Evolutionary conservation across 2,888 invertebrate genomes (phyloP).

Genomic region (Cinara cedri): DNA sequence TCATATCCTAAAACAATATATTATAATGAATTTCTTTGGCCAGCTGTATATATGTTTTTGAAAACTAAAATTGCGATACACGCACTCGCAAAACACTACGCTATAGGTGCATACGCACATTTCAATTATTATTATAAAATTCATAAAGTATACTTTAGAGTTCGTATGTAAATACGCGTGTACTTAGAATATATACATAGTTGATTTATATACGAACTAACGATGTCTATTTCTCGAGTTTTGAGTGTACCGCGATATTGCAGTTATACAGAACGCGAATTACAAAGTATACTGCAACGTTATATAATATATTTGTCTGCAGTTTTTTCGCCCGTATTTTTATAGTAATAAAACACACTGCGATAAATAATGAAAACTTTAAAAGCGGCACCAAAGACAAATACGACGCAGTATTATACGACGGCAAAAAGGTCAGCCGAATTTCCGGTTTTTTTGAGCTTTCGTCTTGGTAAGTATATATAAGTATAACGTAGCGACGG

Average conservation of each 20-base stretch:
- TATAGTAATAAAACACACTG: constrained; percentile 1
- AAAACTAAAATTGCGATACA: no score
- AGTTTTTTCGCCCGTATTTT: not conserved
- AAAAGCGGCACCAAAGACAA: not conserved
- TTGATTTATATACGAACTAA: constrained; percentile 15
- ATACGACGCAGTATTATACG: not conserved
- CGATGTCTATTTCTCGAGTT: constrained; percentile 2
- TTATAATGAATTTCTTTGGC: no score
- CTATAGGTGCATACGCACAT: no score
- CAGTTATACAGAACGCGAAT: not conserved
- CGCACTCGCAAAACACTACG: no score
- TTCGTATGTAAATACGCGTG: no score
- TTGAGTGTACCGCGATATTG: not conserved
- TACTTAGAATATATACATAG: not conserved
- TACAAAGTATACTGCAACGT: no score
- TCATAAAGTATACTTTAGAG: no score
- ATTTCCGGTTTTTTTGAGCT: constrained; percentile 22
- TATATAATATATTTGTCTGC: not conserved
- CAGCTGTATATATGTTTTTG: no score
- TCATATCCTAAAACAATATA: no score
- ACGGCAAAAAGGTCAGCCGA: not conserved
- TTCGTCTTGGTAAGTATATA: not conserved
- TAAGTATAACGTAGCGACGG: not conserved
- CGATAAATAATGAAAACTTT: constrained; percentile 41
- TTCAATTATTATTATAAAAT: no score